Base-by-base conservation (phyloP, 2,888 invertebrate species). In the Trachelus stipa region DNA sequence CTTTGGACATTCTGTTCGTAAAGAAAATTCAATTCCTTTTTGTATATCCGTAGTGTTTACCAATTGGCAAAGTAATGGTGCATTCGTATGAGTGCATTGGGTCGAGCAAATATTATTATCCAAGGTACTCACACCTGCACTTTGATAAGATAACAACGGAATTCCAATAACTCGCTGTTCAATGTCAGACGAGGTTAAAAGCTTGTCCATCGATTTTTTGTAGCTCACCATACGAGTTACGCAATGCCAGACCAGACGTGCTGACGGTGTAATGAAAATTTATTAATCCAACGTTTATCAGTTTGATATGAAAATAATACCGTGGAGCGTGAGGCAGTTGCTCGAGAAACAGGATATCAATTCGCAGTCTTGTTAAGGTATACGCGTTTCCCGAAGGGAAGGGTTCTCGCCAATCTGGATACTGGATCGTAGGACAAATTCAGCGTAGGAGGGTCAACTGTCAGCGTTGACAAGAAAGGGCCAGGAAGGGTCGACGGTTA, bases 361-460 rank as follows among this genome's bases (percentile, higher is more conserved):
- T 56, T 56, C 56, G 9, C 23, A 56, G 23, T 56, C 23, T 23
- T 56, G 56, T 23, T 56, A 23, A 56, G 56, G 56, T 15, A 23
- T 23, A 56, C 23, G 56, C 23, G 56, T 23, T 23, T 23, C 56
- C 56, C 23, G 9, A 34, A 71, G 23, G 71, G 71, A 71, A 71
- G 71, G 71, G 71, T 71, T 71, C 71, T 1, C 33, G 33, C 71
- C 71, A 31, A 71, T 71, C 71, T 71, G 71, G 71, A 34, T 33
- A 31, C 71, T 34, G 71, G 71, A 71, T 71, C 71, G 71, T 31
- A 71, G 71, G 23, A 71, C 31, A 71, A 12, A 71, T 71, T 71
- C 85, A 82, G 81, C 82, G 83, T 86, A 85, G 87, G 85, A 86
- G 85, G 88, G 87, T 88, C 88, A 86, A 84, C 87, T 87, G 88